Percentiles rank a stretch among this genome's conserved stretches.
Conservation (phyloP, 2,797 vertebrate species). For the Limosa lapponica region DNA sequence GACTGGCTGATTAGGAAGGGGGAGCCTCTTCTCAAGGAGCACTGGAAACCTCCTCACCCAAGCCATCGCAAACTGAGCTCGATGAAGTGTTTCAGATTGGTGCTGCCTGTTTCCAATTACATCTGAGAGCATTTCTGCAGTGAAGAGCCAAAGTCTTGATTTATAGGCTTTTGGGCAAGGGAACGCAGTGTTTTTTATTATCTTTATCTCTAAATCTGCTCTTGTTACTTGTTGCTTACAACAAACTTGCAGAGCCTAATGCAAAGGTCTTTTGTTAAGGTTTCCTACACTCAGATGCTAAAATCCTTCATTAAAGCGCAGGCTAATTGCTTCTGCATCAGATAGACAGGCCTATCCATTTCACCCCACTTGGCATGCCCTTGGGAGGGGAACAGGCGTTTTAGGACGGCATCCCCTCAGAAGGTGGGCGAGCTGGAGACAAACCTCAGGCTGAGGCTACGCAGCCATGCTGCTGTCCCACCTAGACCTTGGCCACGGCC, state of each 20-base stretch:
- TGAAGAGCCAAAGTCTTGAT: conserved; percentile 58
- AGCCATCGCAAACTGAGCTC: background rate
- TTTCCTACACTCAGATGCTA: background rate
- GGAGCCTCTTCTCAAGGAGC: background rate
- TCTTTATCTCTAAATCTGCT: conserved; percentile 59
- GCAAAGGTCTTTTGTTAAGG: conserved; percentile 28
- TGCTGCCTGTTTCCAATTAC: conserved; percentile 57
- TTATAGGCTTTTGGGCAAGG: conserved; percentile 60
- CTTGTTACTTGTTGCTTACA: conserved; percentile 49
- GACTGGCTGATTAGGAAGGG: background rate
- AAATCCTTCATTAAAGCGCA: background rate
- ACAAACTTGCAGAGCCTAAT: conserved; percentile 11
- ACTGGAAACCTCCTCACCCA: background rate
- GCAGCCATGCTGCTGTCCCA: fast-evolving
- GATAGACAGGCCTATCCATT: background rate
- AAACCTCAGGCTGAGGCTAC: background rate
- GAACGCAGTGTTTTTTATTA: conserved; percentile 50
- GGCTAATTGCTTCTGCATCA: conserved; percentile 10
- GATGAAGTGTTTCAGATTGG: background rate
- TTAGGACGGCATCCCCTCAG: background rate
- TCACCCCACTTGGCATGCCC: background rate
- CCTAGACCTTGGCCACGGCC: fast-evolving
- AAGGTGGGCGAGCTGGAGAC: background rate
- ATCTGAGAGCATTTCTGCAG: background rate
- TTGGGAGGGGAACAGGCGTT: fast-evolving